Base-by-base conservation (phyloP, 2,888 invertebrate genomes). In the Plagodis dolabraria region DNA sequence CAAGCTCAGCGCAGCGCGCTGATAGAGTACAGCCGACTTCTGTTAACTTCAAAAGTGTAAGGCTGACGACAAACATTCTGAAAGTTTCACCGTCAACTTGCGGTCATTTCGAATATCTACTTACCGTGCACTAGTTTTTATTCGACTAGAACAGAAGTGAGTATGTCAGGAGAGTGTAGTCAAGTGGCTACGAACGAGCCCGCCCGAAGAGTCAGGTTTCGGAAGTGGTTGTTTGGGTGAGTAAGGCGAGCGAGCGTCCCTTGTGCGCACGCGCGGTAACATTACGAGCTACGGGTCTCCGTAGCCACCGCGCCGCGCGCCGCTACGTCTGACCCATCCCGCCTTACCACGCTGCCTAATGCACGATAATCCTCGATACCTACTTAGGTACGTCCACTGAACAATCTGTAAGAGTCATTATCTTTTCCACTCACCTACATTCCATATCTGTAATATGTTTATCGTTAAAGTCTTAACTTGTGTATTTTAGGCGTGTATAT, bases 401-500 rank as follows among this genome's bases (percentile, higher is more conserved):
- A 22, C 22, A 22, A 22, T 22, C 22, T 22, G 22, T 22, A 22
- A 22, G 22, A 22, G 22, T 22, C 22, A 22, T 45, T 56, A 60
- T 56, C 60, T 49, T 36, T 46, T 46, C 43, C 48, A 43, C 59
- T 68, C 63, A 68, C 67, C 70, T 66, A 69, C 61, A 61, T 69
- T 64, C 48, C 53, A 11, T 67, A 65, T 67, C 63, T 49, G 43
- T 64, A 60, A 62, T 64, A 62, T 50, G 53, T 60, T 40, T 40
- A 40, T 40, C 40, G 40, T 40, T 40, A 40, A 10, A 40, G 57
- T 67, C 57, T 64, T 48, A 44, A 47, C 51, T 52, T 67, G 65
- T 64, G 60, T 61, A 64, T 64, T 69, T 70, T 58, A 54, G 62
- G 35, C 44, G 56, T 61, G 57, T 62, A 64, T 67, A 68, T 70